phyloP scores from a whole-genome alignment of 2,113 vertebrate species.

The Ammodytes marinus region DNA sequence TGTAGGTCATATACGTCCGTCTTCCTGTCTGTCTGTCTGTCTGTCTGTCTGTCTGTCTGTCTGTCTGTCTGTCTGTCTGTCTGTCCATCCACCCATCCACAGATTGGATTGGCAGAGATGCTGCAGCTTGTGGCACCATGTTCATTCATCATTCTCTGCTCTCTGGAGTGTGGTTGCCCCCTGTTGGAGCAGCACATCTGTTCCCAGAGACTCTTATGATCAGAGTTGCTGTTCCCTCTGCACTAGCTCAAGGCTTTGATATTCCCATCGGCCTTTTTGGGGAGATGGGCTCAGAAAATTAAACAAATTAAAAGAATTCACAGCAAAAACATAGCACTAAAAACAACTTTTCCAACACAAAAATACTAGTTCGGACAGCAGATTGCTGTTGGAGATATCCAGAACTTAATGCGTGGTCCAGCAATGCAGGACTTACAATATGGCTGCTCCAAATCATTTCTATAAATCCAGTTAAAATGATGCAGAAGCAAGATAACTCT shows the following conservation, averaged over 20 bases:
- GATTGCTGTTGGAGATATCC: neutral
- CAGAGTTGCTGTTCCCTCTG: neutral
- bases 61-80: too few species aligned
- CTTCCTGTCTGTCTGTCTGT: too few species aligned
- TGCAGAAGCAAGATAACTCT: neutral
- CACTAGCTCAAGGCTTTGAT: neutral
- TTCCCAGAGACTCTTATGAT: conserved; percentile 7
- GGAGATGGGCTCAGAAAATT: too few species aligned
- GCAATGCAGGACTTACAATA: neutral
- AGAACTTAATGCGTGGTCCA: neutral
- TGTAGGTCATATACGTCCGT: too few species aligned
- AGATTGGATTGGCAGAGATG: neutral
- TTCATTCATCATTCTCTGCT: neutral
- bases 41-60: too few species aligned
- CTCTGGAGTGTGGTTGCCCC: conserved; percentile 28
- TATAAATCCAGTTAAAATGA: neutral
- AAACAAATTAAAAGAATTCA: too few species aligned
- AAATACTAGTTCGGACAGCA: neutral
- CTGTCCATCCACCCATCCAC: too few species aligned
- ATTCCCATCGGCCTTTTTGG: neutral
- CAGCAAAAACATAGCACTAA: neutral
- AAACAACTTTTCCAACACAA: neutral
- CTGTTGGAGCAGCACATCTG: conserved; percentile 28
- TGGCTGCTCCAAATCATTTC: neutral
- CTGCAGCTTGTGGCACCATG: neutral